Conservation (phyloP, 1,140 invertebrate species). For the Pissodes strobi region DNA sequence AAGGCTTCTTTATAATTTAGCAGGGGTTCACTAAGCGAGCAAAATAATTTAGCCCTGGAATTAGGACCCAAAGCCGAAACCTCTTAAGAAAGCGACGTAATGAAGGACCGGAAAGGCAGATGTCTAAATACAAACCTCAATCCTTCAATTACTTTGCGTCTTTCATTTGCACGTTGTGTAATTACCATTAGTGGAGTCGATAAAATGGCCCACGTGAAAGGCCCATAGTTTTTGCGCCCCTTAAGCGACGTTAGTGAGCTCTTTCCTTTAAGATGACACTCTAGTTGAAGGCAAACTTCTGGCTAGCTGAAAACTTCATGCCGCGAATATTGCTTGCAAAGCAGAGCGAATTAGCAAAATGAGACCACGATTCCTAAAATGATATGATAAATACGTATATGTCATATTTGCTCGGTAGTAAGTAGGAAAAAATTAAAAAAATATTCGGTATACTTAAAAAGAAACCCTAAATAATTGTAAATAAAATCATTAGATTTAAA, state of each 20-base stretch:
- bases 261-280: too few species aligned
- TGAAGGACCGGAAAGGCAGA: constrained; percentile 9
- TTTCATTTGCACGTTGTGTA: constrained; percentile 43
- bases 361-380: too few species aligned
- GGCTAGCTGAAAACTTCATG: too few species aligned
- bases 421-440: too few species aligned
- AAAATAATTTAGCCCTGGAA: constrained; percentile 16
- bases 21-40: constrained; percentile 1
- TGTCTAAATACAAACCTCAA: constrained; percentile 13
- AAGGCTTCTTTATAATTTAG: constrained; percentile 5
- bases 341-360: too few species aligned
- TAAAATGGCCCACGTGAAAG: constrained; percentile 30
- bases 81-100: constrained; percentile 3
- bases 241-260: background rate
- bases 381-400: too few species aligned
- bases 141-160: constrained; percentile 25
- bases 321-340: too few species aligned
- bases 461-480: too few species aligned
- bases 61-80: constrained; percentile 8
- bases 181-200: constrained; percentile 40
- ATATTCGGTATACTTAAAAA: too few species aligned
- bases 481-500: too few species aligned
- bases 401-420: too few species aligned
- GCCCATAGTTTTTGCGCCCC: background rate
- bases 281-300: too few species aligned